Percentiles rank a stretch among this genome's conserved stretches.
Conservation (phyloP, 2,113 vertebrate genomes). For the Natator depressus region DNA sequence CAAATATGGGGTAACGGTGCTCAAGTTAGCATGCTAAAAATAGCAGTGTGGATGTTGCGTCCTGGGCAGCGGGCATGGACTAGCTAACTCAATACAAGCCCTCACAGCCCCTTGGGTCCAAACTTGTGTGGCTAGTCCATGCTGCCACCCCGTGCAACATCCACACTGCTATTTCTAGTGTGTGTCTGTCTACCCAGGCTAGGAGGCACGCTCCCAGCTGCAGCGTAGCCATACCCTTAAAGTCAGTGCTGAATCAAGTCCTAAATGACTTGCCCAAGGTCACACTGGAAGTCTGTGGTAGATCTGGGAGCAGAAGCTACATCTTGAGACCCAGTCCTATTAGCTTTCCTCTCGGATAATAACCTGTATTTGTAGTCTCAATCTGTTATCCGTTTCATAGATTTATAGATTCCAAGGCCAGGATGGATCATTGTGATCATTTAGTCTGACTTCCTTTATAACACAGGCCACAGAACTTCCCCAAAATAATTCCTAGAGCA, state of each 20-base stretch:
- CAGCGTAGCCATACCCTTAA: background rate
- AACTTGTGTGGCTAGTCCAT: background rate
- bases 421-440: background rate
- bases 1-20: background rate
- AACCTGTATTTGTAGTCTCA: slow-evolving; percentile 29
- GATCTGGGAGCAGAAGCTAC: background rate
- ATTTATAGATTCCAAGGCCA: background rate
- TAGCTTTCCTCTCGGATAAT: background rate
- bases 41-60: background rate
- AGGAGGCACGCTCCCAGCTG: background rate
- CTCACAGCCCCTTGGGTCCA: background rate
- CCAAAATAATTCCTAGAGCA: background rate
- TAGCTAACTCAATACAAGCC: background rate
- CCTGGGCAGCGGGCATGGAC: background rate
- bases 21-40: background rate
- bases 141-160: too few species aligned
- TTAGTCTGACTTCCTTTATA: background rate
- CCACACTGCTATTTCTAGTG: background rate
- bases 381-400: background rate
- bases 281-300: slow-evolving; percentile 38
- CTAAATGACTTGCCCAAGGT: slow-evolving; percentile 12
- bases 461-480: background rate
- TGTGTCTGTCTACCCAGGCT: background rate
- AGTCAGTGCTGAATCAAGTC: background rate
- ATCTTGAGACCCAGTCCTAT: background rate